Percentiles rank a stretch among this genome's conserved stretches.
phyloP scores from a whole-genome alignment of 2,797 vertebrate species.

The Pogoniulus pusillus region DNA sequence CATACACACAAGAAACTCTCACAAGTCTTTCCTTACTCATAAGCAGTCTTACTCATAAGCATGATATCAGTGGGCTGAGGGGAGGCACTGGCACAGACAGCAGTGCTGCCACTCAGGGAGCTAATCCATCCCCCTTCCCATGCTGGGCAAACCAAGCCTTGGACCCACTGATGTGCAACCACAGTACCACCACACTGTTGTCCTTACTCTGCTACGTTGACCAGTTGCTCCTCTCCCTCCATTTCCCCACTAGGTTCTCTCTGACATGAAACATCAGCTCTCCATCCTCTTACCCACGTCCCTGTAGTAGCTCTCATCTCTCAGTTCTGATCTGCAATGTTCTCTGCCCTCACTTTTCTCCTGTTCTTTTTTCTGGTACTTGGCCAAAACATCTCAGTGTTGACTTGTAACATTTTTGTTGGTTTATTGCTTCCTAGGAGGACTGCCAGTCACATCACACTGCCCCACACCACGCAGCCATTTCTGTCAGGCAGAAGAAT shows the following conservation, averaged over 20 bases:
- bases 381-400: constrained; percentile 3
- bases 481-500: constrained; percentile 14
- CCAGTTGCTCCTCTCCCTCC: neutral
- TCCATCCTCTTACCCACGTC: neutral
- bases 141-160: fast-evolving
- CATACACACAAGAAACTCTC: neutral
- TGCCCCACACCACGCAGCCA: neutral
- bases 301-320: neutral
- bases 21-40: neutral
- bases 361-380: neutral
- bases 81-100: neutral
- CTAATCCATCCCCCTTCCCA: neutral
- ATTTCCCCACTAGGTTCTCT: neutral
- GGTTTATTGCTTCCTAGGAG: neutral
- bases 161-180: fast-evolving
- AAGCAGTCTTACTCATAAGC: neutral
- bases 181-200: fast-evolving
- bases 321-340: neutral
- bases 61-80: neutral
- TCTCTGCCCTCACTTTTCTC: neutral
- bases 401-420: neutral
- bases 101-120: neutral
- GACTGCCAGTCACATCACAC: neutral
- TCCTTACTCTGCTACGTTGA: neutral
- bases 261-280: neutral